phyloP scores from a whole-genome alignment of 2,113 vertebrate species.

The Corythornis vintsioides region DNA sequence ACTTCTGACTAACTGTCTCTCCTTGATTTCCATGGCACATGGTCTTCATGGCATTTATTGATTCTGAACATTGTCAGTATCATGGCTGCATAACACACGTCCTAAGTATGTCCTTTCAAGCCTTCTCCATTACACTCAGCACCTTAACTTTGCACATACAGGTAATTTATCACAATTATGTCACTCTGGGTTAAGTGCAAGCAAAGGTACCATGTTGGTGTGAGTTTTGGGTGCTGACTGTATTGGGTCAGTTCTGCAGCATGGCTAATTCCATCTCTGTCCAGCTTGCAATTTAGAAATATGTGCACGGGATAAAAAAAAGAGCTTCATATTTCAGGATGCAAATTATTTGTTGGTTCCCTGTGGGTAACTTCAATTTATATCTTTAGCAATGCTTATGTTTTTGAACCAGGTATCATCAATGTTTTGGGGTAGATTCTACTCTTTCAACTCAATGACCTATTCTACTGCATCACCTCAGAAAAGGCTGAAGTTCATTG shows the following conservation, averaged over 20 bases:
- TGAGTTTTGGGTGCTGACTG: neutral
- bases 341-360: neutral
- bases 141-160: neutral
- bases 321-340: neutral
- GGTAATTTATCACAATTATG: neutral
- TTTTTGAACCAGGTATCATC: neutral
- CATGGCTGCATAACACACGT: neutral
- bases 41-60: neutral
- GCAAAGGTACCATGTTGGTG: neutral
- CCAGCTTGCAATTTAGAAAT: neutral
- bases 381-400: neutral
- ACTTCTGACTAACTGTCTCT: neutral
- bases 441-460: neutral
- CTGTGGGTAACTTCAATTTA: neutral
- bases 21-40: neutral
- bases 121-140: neutral
- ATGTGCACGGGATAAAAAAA: fast-evolving
- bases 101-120: neutral
- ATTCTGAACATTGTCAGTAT: neutral
- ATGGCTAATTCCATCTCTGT: neutral
- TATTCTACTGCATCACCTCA: neutral
- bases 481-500: neutral
- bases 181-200: neutral
- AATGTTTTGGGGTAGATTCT: neutral
- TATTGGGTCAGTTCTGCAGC: neutral